Base-by-base conservation (phyloP, 2,797 vertebrate genomes). In the Saxicola maurus region DNA sequence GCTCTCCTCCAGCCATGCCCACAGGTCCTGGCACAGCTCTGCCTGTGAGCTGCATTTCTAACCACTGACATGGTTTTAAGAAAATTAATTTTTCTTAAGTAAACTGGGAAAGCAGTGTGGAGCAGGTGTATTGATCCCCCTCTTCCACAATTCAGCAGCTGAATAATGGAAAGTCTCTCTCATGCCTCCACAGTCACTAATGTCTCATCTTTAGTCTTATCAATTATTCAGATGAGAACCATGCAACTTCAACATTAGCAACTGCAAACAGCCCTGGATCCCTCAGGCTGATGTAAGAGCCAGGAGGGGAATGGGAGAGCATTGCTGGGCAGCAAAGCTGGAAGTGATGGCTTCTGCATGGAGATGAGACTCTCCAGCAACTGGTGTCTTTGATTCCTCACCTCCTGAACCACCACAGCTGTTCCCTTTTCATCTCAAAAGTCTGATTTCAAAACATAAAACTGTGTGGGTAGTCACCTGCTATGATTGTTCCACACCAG, bases 191-290 rank as follows among this genome's bases (percentile, higher is more conserved):
- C 85, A 77, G 76, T 30, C 81, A 84, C 88, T 95, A 82, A 95
- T 95, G 93, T 74, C 94, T 92, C 92, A 72, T 94, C 89, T 93
- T 87, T 48, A 83, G 78, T 56, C 65, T 87, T 68, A 93, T 95
- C 82, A 95, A 95, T 96, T 92, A 96, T 96, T 96, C 85, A 96
- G 60, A 57, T 68, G 74, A 82, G 82, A 94, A 55, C 56, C 2
- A 1, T 82, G 79, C 85, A 92, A 86, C 83, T 90, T 86, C 86
- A 68, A 71, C 76, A 59, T 89, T 51, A 86, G 82, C 87, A 89
- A 55, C 60, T 64, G 83, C 89, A 69, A 92, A 20, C 56, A 68
- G 87, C 65, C 61, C 68, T 67, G 89, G 67, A 67, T 76, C 24
- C n/a, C 82, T 77, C 68, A 24, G 82, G 69, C 77, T 92, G 74